Conservation (phyloP, 2,113 vertebrate genomes). For the Cercopithecus mona region DNA sequence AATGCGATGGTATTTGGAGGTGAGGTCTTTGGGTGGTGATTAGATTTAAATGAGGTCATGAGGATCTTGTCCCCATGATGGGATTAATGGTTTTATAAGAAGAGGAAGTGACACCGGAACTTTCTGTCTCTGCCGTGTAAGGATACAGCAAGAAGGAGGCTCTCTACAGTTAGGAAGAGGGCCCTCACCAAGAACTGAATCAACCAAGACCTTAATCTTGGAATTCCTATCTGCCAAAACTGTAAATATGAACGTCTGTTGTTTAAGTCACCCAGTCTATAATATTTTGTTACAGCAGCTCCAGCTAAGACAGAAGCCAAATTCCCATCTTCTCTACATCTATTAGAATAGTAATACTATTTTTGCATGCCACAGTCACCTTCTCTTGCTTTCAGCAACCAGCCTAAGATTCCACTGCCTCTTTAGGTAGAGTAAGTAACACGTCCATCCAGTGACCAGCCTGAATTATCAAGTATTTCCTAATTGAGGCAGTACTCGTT, state of each 20-base stretch:
- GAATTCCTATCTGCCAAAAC: not conserved
- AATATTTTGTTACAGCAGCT: not conserved
- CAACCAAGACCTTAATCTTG: not conserved
- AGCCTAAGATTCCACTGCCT: not conserved
- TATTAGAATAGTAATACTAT: not conserved
- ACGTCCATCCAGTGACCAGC: not conserved
- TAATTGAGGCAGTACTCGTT: not conserved
- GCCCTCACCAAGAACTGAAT: not conserved
- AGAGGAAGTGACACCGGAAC: not conserved
- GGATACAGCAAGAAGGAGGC: not conserved
- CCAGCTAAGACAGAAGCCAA: not conserved
- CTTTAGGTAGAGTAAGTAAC: constrained; percentile 19
- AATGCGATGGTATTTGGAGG: not conserved
- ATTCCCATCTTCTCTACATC: not conserved
- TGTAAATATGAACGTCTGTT: not conserved
- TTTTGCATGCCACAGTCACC: not conserved
- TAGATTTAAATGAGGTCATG: not conserved
- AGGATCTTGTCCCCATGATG: not conserved
- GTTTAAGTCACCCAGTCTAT: not conserved
- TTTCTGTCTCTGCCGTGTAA: not conserved
- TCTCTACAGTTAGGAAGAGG: not conserved
- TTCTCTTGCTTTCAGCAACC: constrained; percentile 21
- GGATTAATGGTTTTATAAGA: not conserved
- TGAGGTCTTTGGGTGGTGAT: not conserved
- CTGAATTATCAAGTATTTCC: not conserved